Conservation (phyloP, 2,797 vertebrate genomes). For the Myioborus melanocephalus region DNA sequence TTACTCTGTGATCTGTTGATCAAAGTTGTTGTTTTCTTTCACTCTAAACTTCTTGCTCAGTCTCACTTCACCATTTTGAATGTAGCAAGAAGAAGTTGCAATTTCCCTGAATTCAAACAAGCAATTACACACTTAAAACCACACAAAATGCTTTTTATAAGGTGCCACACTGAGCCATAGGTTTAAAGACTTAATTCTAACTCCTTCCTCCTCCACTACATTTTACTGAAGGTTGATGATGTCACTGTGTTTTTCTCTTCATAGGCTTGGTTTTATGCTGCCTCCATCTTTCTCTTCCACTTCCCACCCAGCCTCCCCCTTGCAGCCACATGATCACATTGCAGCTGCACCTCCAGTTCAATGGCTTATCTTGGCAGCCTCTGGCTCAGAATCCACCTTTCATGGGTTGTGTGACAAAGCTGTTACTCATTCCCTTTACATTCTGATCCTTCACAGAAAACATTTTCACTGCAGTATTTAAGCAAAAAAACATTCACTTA, state of each 20-base stretch:
- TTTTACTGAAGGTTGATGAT: neutral
- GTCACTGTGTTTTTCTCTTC: neutral
- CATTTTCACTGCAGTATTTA: neutral
- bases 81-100: neutral
- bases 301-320: neutral
- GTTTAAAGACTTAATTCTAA: neutral
- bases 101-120: neutral
- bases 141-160: neutral
- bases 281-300: neutral
- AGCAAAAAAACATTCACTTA: neutral
- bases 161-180: neutral
- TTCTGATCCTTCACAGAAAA: neutral
- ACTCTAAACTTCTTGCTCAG: neutral
- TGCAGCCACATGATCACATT: neutral
- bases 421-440: conserved; percentile 13
- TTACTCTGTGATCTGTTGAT: neutral
- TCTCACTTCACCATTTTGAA: neutral
- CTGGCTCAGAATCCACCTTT: neutral
- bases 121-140: neutral
- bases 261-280: neutral
- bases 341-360: neutral
- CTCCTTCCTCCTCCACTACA: neutral
- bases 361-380: neutral
- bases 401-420: neutral
- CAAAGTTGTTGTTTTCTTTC: neutral